Base-by-base conservation (phyloP, 2,113 vertebrate genomes). In the Rutilus rutilus region DNA sequence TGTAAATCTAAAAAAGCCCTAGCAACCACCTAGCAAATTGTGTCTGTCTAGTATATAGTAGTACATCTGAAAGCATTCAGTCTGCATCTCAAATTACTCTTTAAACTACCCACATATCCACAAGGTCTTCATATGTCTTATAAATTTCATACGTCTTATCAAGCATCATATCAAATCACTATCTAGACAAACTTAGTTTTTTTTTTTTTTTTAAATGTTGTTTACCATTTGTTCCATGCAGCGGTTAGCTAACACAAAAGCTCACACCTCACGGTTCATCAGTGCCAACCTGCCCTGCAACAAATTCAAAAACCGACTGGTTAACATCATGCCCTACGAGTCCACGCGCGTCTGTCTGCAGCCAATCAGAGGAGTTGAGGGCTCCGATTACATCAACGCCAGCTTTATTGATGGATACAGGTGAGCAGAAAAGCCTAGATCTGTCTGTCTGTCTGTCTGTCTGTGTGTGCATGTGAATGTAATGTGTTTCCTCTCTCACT, bases 211-310 rank as follows among this genome's bases (percentile, higher is more conserved):
- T n/a, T n/a, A n/a, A 10, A 69, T 23, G 67, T 19, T 6, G 0
- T 36, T 10, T 10, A 0, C 1, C 2, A 42, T 8, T 30, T 80
- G 86, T 54, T 87, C 77, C 91, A 76, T 88, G 87, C 92, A 99
- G 98, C 97, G 97, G 93, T 96, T 99, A 94, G 97, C 98, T 76
- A 99, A 98, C 94, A 98, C 97, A 87, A 99, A 99, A 96, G 97
- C 98, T 93, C 98, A 99, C 94, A 99, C 98, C 85, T 99, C 98
- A 92, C 95, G 98, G 94, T 99, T 99, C 95, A 99, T 99, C 96
- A 99, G 98, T 97, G 98, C 98, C 97, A 99, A 99, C 93, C 97
- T 99, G 91, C 97, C 98, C 92, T 99, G 98, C 96, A 99, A 99
- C 97, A 99, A 99, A 96, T 99, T 99, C 94, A 99, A 99, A 96